Evolutionary conservation across 2,888 invertebrate genomes (phyloP), one percentile per base, ranked within the genome.

Genomic region (Melangyna quadrimaculata): DNA sequence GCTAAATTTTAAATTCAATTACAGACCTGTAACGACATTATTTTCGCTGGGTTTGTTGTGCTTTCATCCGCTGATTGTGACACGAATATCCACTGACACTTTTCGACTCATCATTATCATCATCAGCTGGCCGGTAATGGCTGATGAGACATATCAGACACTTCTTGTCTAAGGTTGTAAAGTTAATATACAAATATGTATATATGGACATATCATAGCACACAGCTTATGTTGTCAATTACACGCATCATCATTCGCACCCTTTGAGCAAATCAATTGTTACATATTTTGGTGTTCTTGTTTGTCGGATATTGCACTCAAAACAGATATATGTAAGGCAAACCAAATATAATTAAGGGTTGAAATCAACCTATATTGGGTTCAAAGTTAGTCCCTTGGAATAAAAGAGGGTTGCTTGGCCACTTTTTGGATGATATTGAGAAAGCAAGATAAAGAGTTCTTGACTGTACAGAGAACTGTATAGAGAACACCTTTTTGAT

Each of bases 1-100:
- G 87, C 87, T 87, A 84, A 84, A 87, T 84, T 84, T 84, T 84
- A 87, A 88, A 84, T 87, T 71, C 83, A 88, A 86, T 84, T 78
- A 88, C 83, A 61, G 55, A 29, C 67, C 74, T 78, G 81, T 86
- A 86, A 86, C 86, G 86, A 86, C 73, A 86, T 86, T 81, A 86
- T 86, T 80, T 86, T 73, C 77, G 51, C 77, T 81, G 86, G 75
- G 79, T 79, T 84, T 61, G 84, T 80, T 84, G 79, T 79, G 84
- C 84, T 79, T 79, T 79, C 84, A 84, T 84, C 79, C 84, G 84
- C 67, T 84, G 75, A 84, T 75, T 72, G 75, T 80, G 86, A 86
- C 86, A 86, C 72, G 86, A 77, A 86, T 78, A 80, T 86, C 86
- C 73, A 73, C 81, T 78, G 77, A 74, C 77, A 80, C 73, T 78